Evolutionary conservation across 2,888 invertebrate genomes (phyloP).

Genomic region (Drosophila borborema): DNA sequence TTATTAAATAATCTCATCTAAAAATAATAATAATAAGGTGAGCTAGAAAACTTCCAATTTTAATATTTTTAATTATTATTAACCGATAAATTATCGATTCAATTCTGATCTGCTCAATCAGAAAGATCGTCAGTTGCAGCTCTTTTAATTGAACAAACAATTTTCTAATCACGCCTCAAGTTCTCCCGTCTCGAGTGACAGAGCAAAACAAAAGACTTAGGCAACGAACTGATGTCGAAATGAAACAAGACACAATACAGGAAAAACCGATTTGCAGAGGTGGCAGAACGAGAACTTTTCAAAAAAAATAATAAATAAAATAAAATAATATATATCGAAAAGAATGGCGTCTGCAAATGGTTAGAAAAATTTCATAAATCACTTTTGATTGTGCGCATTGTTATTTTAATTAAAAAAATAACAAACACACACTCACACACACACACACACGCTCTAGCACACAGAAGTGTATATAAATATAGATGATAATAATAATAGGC

Average conservation of each 20-base stretch:
- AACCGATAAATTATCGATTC: too few species aligned
- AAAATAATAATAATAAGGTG: too few species aligned
- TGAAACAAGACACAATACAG: conserved; percentile 4
- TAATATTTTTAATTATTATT: background rate
- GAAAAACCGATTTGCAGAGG: conserved; percentile 28
- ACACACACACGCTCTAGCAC: background rate
- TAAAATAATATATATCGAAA: too few species aligned
- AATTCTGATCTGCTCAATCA: background rate
- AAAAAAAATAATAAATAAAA: background rate
- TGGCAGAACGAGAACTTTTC: conserved; percentile 23
- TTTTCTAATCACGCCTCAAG: conserved; percentile 11
- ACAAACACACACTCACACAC: conserved; percentile 18
- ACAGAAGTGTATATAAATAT: background rate
- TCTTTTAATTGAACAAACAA: conserved; percentile 1
- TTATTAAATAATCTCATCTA: too few species aligned
- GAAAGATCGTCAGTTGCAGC: too few species aligned
- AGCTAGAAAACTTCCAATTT: too few species aligned
- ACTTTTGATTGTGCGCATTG: conserved; percentile 72
- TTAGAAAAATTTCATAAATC: conserved; percentile 68
- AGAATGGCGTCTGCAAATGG: conserved; percentile 47
- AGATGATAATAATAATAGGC: conserved; percentile 41
- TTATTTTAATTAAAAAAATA: conserved; percentile 71
- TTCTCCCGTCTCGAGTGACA: background rate
- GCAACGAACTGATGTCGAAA: conserved; percentile 51
- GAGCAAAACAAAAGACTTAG: conserved; percentile 71